Percentiles rank a stretch among this genome's conserved stretches.
phyloP scores from a whole-genome alignment of 2,113 vertebrate species.

The Corvus hawaiiensis region DNA sequence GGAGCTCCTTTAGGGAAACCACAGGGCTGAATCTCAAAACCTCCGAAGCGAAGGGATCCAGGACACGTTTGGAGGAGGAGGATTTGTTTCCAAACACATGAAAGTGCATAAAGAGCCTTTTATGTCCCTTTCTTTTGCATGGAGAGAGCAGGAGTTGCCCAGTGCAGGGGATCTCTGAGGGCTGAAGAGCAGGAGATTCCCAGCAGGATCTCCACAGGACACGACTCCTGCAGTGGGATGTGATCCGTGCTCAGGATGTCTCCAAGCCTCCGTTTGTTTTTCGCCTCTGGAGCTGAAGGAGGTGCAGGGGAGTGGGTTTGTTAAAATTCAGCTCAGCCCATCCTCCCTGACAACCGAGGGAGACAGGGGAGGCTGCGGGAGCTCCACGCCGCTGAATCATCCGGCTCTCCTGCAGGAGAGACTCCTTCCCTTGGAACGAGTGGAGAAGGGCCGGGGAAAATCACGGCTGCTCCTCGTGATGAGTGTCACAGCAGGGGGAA shows the following conservation, averaged over 20 bases:
- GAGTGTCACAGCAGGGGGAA: neutral
- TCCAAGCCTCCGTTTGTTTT: neutral
- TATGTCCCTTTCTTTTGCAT: neutral
- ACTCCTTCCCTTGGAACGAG: rapidly evolving
- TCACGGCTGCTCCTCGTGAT: rapidly evolving
- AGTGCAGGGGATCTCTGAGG: neutral
- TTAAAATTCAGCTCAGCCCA: slow-evolving; percentile 40
- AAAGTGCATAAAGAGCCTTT: neutral
- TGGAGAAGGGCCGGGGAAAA: neutral
- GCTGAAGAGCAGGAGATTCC: neutral
- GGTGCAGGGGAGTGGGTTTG: neutral
- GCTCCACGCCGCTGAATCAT: neutral
- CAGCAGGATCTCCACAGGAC: neutral
- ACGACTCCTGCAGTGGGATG: rapidly evolving
- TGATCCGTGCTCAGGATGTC: neutral
- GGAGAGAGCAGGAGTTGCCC: neutral
- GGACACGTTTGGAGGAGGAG: neutral
- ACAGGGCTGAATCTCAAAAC: rapidly evolving
- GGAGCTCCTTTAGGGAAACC: rapidly evolving
- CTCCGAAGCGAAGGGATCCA: neutral
- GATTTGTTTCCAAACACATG: neutral
- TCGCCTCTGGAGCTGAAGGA: neutral
- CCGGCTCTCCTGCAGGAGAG: neutral
- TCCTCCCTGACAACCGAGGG: neutral
- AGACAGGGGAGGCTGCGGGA: neutral